Percentiles rank a stretch among this genome's conserved stretches.
Evolutionary conservation across 2,797 vertebrate species (phyloP).

Genomic region (Lepidocolaptes lacrymiger): DNA sequence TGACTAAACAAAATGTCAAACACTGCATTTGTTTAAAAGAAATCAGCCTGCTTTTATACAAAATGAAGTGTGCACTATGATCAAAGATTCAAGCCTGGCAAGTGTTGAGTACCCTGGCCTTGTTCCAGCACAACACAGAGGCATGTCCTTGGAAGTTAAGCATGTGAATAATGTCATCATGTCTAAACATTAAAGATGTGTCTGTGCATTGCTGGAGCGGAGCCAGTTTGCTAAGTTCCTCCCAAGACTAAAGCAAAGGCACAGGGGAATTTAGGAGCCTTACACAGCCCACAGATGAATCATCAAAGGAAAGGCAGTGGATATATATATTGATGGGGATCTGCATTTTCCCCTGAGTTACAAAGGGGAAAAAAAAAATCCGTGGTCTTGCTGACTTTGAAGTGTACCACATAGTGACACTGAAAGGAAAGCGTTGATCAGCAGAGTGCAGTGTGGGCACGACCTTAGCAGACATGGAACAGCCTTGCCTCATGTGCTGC

Average conservation of each 20-base stretch:
- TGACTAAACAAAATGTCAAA: not conserved
- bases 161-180: not conserved
- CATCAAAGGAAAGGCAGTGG: not conserved
- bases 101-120: conserved; percentile 10
- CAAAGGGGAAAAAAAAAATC: not conserved
- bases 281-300: not conserved
- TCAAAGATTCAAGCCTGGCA: conserved; percentile 14
- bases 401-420: too few species aligned
- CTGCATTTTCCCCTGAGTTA: not conserved
- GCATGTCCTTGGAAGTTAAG: conserved; percentile 12
- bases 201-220: not conserved
- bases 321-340: not conserved
- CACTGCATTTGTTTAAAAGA: not conserved
- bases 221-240: not conserved
- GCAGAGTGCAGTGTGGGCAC: not conserved
- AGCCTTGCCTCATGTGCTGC: not conserved
- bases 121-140: not conserved
- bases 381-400: not conserved
- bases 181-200: not conserved
- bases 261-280: not conserved
- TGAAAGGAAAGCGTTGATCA: not conserved
- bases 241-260: not conserved
- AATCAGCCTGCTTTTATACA: not conserved
- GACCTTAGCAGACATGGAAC: not conserved
- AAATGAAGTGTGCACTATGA: not conserved